Conservation (phyloP, 2,888 invertebrate genomes). For the Tipula lateralis region DNA sequence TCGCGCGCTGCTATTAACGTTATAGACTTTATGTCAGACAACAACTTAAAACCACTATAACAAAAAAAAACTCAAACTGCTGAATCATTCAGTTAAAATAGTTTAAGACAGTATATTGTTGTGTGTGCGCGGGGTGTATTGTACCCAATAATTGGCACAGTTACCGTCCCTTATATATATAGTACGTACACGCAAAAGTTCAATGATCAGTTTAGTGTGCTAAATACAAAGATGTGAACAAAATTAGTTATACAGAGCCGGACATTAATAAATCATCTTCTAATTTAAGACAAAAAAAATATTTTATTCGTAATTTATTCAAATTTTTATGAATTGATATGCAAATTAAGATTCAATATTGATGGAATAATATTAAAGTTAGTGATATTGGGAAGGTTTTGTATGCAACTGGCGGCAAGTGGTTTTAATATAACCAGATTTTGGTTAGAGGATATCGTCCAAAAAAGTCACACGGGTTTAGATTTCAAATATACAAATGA, state of each 20-base stretch:
- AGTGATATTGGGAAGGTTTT: background rate
- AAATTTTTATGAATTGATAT: conserved; percentile 11
- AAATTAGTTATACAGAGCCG: background rate
- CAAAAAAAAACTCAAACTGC: background rate
- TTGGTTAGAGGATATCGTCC: background rate
- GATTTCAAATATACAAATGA: too few species aligned
- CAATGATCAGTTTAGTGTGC: background rate
- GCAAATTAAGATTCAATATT: background rate
- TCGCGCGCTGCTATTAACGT: background rate
- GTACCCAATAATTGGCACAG: background rate
- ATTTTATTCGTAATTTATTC: conserved; percentile 5
- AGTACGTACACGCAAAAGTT: background rate
- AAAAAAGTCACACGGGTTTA: background rate
- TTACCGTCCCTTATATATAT: background rate
- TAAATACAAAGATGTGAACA: background rate
- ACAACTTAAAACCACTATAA: conserved; percentile 7
- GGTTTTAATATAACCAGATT: background rate
- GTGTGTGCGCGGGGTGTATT: background rate
- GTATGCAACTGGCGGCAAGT: background rate
- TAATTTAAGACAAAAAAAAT: background rate
- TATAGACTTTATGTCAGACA: conserved; percentile 19
- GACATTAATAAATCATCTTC: conserved; percentile 11
- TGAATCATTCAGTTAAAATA: background rate
- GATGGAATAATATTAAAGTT: background rate
- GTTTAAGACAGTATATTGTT: background rate